A percentile compares a stretch with the other conserved stretches of the same genome.
Conservation (phyloP, 2,888 invertebrate genomes). For the Leptarthrus brevirostris region DNA sequence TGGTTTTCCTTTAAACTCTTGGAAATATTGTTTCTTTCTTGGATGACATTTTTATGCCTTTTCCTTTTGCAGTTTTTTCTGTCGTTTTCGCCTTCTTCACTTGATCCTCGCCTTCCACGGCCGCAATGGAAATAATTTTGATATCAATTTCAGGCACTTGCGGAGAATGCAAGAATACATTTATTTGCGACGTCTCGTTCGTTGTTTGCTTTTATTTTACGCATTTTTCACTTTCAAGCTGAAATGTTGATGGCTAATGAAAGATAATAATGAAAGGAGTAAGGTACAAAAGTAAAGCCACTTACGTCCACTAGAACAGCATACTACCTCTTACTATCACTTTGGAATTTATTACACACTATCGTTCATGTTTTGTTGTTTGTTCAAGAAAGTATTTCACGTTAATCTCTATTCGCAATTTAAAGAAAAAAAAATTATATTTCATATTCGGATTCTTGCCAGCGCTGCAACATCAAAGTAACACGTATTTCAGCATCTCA, state of each 20-base stretch:
- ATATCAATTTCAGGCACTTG: conserved; percentile 42
- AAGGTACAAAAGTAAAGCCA: neutral
- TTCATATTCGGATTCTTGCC: too few relatives aligned
- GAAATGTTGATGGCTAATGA: conserved; percentile 19
- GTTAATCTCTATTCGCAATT: too few relatives aligned
- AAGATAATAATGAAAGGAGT: neutral
- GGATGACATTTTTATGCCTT: conserved; percentile 41
- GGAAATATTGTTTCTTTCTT: conserved; percentile 38
- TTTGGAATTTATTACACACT: too few relatives aligned
- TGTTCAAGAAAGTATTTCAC: too few relatives aligned
- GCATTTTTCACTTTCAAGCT: conserved; percentile 26
- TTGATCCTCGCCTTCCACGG: conserved; percentile 10
- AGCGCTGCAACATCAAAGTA: conserved; percentile 36
- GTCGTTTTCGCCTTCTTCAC: neutral
- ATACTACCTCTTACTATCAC: too few relatives aligned
- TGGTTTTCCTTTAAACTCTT: conserved; percentile 49
- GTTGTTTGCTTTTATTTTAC: neutral
- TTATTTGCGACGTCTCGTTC: neutral
- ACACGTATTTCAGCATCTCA: conserved; percentile 3
- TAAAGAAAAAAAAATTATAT: too few relatives aligned
- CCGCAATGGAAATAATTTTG: neutral
- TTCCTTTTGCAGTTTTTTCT: conserved; percentile 3
- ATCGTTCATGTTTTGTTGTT: too few relatives aligned
- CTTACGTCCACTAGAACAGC: too few relatives aligned
- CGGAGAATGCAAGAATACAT: neutral